Conservation (phyloP, 2,113 vertebrate genomes). For the Psittacara wagleri region DNA sequence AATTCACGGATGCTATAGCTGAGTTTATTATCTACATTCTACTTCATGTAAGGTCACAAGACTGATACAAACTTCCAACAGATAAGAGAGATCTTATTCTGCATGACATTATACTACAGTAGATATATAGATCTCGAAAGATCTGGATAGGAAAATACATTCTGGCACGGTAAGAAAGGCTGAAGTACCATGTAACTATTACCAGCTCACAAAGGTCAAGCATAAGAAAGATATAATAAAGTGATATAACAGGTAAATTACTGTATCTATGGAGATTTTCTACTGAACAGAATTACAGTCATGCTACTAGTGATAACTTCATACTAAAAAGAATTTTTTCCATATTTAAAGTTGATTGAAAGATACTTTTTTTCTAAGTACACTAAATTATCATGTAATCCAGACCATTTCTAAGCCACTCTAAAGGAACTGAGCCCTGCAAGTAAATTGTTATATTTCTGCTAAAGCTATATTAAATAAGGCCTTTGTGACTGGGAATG, state of each 20-base stretch:
- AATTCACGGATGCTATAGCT: not conserved
- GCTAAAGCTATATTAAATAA: not conserved
- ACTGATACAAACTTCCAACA: not conserved
- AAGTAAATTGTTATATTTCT: conserved; percentile 12
- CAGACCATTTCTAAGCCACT: not conserved
- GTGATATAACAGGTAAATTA: not conserved
- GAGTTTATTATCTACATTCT: not conserved
- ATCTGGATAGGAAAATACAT: not conserved
- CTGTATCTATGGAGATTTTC: not conserved
- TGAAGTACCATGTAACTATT: not conserved
- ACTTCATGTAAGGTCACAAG: not conserved
- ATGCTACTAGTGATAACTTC: not conserved
- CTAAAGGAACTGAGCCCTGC: not conserved
- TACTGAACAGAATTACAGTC: not conserved
- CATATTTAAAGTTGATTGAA: conserved; percentile 14
- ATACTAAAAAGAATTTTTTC: not conserved
- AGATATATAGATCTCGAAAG: not conserved
- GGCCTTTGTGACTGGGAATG: not conserved
- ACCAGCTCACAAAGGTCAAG: not conserved
- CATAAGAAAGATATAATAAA: not conserved
- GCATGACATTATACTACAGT: not conserved
- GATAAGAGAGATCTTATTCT: not conserved
- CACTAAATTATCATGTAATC: not conserved
- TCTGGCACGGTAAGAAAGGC: not conserved
- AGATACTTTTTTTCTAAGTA: not conserved